Conservation (phyloP, 2,888 invertebrate genomes). For the Eristalis arbustorum region DNA sequence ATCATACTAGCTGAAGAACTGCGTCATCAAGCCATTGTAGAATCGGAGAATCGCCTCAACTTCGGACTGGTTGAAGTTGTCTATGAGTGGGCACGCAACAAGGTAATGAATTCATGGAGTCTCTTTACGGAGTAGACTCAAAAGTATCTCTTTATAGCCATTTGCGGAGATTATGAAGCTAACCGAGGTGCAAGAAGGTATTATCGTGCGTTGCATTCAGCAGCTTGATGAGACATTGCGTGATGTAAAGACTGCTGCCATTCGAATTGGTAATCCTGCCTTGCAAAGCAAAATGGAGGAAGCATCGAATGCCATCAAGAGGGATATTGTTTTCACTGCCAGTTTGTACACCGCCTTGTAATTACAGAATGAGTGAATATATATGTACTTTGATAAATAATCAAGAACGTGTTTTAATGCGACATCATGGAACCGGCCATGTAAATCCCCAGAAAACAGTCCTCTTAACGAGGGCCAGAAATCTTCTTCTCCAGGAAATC, state of each 20-base stretch:
- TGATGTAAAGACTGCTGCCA: constrained; percentile 94
- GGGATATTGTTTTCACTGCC: constrained; percentile 99
- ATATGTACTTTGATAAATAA: no score
- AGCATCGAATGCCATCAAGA: constrained; percentile 93
- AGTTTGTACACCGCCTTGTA: constrained; percentile 89
- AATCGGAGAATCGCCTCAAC: constrained; percentile 86
- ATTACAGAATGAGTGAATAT: background rate
- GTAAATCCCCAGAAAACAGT: no score
- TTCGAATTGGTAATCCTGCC: constrained; percentile 95
- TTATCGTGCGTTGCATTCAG: constrained; percentile 98
- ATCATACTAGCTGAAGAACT: constrained; percentile 86
- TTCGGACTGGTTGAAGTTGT: constrained; percentile 97
- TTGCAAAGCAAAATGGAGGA: constrained; percentile 97
- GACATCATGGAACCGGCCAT: no score
- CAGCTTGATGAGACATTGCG: constrained; percentile 95
- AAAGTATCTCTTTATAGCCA: constrained; percentile 82
- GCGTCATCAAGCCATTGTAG: constrained; percentile 74
- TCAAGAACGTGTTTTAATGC: background rate
- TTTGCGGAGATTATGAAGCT: constrained; percentile 96
- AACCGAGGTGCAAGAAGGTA: constrained; percentile 98
- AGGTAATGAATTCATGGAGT: constrained; percentile 81
- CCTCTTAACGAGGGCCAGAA: no score
- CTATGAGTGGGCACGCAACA: constrained; percentile 96
- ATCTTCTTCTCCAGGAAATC: no score
- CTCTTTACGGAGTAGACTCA: background rate